Percentiles rank a stretch among this genome's conserved stretches.
Conservation (phyloP, 2,888 invertebrate genomes). For the Merodon equestris region DNA sequence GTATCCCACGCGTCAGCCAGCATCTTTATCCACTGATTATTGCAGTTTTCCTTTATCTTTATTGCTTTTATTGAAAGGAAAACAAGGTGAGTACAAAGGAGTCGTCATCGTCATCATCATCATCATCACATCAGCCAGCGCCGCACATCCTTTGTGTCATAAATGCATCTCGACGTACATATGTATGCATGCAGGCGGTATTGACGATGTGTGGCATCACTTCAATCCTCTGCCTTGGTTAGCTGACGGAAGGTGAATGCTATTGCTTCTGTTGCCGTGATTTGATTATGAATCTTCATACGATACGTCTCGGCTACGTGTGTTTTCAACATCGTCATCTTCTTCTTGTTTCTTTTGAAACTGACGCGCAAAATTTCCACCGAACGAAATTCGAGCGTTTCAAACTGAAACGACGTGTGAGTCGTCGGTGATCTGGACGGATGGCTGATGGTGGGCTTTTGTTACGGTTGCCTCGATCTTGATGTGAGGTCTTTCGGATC, state of each 20-base stretch:
- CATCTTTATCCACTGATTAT: slow-evolving; percentile 17
- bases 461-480: slow-evolving; percentile 34
- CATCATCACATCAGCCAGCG: too few species aligned
- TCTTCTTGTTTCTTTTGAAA: slow-evolving; percentile 42
- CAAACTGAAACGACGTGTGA: slow-evolving; percentile 49
- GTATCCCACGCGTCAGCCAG: slow-evolving; percentile 47
- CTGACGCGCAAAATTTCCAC: slow-evolving; percentile 64
- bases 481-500: slow-evolving; percentile 62
- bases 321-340: not conserved
- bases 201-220: slow-evolving; percentile 7
- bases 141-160: slow-evolving; percentile 58
- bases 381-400: slow-evolving; percentile 64
- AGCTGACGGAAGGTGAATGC: slow-evolving; percentile 49
- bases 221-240: slow-evolving; percentile 8
- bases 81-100: slow-evolving; percentile 63
- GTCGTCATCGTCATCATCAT: slow-evolving; percentile 45
- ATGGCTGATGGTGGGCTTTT: slow-evolving; percentile 48
- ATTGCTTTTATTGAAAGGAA: slow-evolving; percentile 42
- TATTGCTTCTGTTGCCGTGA: slow-evolving; percentile 37
- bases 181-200: slow-evolving; percentile 65
- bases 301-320: not conserved
- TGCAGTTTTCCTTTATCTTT: not conserved
- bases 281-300: slow-evolving; percentile 38
- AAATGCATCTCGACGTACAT: slow-evolving; percentile 55
- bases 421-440: slow-evolving; percentile 31